These are phyloP conservation scores for Scaptomyza montana DNA, from an alignment of 1,140 invertebrate species.

Conservation along the genomic window DNA sequence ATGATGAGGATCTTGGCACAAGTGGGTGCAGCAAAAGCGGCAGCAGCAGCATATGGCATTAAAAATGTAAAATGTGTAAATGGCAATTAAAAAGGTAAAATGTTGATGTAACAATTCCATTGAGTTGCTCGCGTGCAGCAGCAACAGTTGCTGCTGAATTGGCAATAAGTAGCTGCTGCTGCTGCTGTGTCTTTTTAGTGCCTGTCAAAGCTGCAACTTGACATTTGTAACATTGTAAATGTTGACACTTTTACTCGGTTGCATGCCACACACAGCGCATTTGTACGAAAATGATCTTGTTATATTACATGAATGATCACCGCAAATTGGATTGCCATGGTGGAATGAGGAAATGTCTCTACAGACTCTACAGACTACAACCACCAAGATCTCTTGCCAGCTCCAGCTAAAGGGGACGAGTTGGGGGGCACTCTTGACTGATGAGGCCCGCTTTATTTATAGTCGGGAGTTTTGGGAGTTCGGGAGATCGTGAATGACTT, in stretches of 20 bases:
- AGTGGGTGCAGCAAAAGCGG: constrained; percentile 62
- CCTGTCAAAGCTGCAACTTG: constrained; percentile 65
- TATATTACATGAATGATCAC: constrained; percentile 81
- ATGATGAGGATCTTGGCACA: constrained; percentile 37
- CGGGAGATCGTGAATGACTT: constrained; percentile 72
- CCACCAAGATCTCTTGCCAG: background rate
- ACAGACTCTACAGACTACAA: background rate
- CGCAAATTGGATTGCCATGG: constrained; percentile 69
- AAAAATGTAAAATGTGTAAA: constrained; percentile 30
- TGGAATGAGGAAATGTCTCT: constrained; percentile 69
- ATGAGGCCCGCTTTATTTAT: constrained; percentile 77
- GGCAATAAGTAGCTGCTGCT: constrained; percentile 36
- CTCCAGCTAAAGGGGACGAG: background rate
- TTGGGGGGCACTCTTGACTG: constrained; percentile 47
- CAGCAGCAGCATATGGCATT: constrained; percentile 47
- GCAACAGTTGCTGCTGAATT: constrained; percentile 57
- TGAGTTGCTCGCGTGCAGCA: constrained; percentile 26
- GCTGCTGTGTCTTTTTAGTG: constrained; percentile 22
- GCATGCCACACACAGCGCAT: constrained; percentile 71
- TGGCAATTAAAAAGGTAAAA: constrained; percentile 78
- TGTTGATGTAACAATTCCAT: constrained; percentile 72
- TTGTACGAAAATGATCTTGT: constrained; percentile 74
- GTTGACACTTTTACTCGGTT: constrained; percentile 75
- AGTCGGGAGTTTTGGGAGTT: constrained; percentile 29
- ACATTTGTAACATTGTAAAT: constrained; percentile 81